Conservation (phyloP, 2,113 vertebrate species). For the Acanthisitta chloris region DNA sequence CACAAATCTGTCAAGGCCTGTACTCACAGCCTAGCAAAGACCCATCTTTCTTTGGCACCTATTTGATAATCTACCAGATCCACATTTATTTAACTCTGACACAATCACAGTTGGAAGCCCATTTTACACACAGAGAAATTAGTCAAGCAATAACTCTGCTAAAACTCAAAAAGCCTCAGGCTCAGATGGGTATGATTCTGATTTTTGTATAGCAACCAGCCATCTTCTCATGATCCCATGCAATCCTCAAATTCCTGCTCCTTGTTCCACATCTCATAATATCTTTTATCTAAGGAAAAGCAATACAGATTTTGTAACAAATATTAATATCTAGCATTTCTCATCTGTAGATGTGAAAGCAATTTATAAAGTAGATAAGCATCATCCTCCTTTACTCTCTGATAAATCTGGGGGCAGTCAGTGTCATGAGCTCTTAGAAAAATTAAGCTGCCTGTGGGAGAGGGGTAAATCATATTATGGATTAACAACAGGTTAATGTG, state of each 20-base stretch:
- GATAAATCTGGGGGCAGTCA: not conserved
- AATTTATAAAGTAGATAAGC: constrained; percentile 2
- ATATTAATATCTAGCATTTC: constrained; percentile 3
- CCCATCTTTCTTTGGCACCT: not conserved
- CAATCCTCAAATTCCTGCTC: not conserved
- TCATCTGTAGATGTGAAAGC: not conserved
- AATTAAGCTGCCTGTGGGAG: not conserved
- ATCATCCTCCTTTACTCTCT: not conserved
- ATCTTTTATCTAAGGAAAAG: not conserved
- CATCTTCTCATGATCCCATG: not conserved
- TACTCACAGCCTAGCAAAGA: not conserved
- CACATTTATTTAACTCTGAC: constrained; percentile 45
- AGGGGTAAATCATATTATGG: not conserved
- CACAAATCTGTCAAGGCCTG: constrained; percentile 18
- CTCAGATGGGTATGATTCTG: not conserved
- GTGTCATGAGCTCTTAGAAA: not conserved
- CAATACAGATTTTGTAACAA: not conserved
- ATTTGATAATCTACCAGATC: constrained; percentile 21
- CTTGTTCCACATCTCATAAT: not conserved
- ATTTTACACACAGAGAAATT: constrained; percentile 32
- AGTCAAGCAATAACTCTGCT: constrained; percentile 38
- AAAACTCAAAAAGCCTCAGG: not conserved
- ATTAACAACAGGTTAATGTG: not conserved
- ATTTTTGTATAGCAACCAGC: not conserved
- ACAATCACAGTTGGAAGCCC: not conserved